Evolutionary conservation across 2,113 vertebrate genomes (phyloP).

Genomic region (Anoplopoma fimbria): DNA sequence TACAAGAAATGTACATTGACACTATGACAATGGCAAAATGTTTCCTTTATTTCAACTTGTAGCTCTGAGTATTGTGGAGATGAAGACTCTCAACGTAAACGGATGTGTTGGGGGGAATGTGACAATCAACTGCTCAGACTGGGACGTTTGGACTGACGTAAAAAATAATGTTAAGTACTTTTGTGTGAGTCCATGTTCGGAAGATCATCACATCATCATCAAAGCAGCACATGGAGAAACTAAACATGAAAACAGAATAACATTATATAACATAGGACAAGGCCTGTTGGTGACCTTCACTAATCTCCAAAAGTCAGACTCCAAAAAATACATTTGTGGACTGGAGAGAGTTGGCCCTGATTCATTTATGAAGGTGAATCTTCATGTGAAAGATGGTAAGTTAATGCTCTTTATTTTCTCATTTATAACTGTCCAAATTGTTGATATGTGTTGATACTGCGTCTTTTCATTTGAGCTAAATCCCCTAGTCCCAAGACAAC

Average conservation of each 20-base stretch:
- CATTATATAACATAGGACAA: neutral
- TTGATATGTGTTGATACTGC: neutral
- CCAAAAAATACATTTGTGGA: slow-evolving; percentile 31
- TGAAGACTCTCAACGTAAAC: neutral
- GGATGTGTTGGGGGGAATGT: neutral
- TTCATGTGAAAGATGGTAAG: slow-evolving; percentile 38
- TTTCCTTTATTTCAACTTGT: slow-evolving; percentile 4
- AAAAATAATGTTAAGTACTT: slow-evolving; percentile 12
- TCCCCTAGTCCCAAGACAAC: neutral
- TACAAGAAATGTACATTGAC: neutral
- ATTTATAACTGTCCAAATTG: neutral
- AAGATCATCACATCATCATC: neutral
- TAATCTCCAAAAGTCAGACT: slow-evolving; percentile 34
- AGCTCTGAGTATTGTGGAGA: slow-evolving; percentile 29
- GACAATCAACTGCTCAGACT: slow-evolving; percentile 16
- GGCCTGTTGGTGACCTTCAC: slow-evolving; percentile 27
- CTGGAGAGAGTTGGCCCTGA: fast-evolving
- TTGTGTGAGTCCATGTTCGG: slow-evolving; percentile 3
- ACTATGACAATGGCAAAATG: neutral
- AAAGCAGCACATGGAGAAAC: neutral
- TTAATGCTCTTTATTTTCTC: neutral
- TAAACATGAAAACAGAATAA: fast-evolving
- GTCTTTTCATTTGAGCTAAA: slow-evolving; percentile 8
- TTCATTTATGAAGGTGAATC: neutral
- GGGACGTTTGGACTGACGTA: fast-evolving